Evolutionary conservation across 2,888 invertebrate species (phyloP), one percentile per base, ranked within the genome.

Genomic region (Gandaritis pyraliata): DNA sequence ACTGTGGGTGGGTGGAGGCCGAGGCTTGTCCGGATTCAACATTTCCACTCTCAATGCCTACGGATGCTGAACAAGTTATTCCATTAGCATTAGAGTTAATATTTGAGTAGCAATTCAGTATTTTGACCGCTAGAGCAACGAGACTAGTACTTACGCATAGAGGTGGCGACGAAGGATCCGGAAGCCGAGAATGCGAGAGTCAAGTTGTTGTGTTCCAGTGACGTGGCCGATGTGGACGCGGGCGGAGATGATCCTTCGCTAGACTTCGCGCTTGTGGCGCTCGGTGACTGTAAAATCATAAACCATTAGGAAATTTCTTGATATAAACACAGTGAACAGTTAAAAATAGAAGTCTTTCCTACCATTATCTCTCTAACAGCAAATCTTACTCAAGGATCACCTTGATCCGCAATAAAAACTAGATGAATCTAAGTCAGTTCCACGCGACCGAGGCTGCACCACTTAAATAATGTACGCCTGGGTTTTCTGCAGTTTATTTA

Each of bases 201-300:
- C 50, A 93, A 79, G 65, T 93, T 93, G 68, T 88, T 89, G 80
- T 90, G 87, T 53, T 93, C 93, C 2, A 93, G 80, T 0, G 93
- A 90, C 0, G 93, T 89, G 33, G 92, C 85, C 2, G 93, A 93
- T 0, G 91, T 88, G 5, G 91, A 89, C 0, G 92, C 90, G 11
- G 85, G 93, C 68, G 85, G 92, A 11, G 88, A 88, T 1, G 86
- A 84, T 63, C 83, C 92, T 58, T 83, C 83, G 67, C 85, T 80
- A 8, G 93, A 90, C 29, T 89, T 92, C 0, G 88, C 79, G 60
- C 87, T 90, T 2, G 83, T 75, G 3, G 88, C 85, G 62, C 93
- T 90, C 38, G 93, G 88, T 0, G 93, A 91, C 77, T 93, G 78
- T 0, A 29, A 51, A 15, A 39, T 11, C 12, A 52, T 3, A 33